Conservation (phyloP, 1,140 invertebrate genomes). For the Drosophila suzukii region DNA sequence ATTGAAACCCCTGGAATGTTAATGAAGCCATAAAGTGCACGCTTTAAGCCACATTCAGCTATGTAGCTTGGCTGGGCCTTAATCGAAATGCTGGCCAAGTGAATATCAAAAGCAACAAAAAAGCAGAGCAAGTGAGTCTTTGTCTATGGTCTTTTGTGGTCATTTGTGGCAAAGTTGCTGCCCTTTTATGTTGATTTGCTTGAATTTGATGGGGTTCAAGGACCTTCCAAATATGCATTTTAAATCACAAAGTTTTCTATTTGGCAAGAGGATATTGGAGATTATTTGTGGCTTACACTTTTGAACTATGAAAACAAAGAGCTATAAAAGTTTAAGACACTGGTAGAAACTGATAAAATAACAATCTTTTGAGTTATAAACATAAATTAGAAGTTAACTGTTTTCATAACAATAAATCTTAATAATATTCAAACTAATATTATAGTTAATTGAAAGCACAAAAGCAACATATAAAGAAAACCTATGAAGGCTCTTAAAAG, state of each 20-base stretch:
- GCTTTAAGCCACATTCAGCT: conserved; percentile 61
- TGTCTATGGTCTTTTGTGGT: conserved; percentile 14
- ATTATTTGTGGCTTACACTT: conserved; percentile 2
- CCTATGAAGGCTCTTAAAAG: too few species aligned
- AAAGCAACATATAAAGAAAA: too few species aligned
- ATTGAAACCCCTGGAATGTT: conserved; percentile 69
- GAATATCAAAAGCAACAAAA: conserved; percentile 5
- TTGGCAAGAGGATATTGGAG: conserved; percentile 19
- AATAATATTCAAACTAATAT: too few species aligned
- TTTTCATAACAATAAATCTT: too few species aligned
- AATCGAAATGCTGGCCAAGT: conserved; percentile 44
- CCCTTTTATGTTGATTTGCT: conserved; percentile 32
- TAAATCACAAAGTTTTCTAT: conserved; percentile 13
- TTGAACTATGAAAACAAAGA: neutral
- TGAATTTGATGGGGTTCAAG: conserved; percentile 37
- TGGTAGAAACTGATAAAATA: neutral
- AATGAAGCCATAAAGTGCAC: conserved; percentile 78
- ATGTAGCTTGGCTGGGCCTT: conserved; percentile 34
- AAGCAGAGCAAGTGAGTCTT: conserved; percentile 4
- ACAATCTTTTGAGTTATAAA: too few species aligned
- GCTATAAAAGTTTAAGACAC: neutral
- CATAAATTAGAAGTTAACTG: too few species aligned
- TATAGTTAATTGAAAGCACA: too few species aligned
- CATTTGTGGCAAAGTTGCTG: conserved; percentile 20
- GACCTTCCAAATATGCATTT: conserved; percentile 21